Conservation (phyloP, 2,888 invertebrate genomes). For the Shargacucullia verbasci region DNA sequence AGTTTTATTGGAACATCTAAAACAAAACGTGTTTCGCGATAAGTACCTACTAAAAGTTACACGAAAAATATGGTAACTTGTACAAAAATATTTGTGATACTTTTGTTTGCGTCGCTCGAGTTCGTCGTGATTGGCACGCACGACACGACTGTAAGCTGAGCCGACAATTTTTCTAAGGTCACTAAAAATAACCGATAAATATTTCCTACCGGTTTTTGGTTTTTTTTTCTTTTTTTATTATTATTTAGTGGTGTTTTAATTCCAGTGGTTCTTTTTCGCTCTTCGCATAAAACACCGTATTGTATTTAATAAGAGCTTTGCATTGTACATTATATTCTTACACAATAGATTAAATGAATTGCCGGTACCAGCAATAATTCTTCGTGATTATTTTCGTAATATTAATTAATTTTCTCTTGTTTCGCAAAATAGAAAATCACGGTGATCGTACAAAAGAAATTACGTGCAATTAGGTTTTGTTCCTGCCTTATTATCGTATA, state of each 20-base stretch:
- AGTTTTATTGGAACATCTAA: slow-evolving; percentile 14
- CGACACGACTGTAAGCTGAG: neutral
- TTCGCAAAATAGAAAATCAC: slow-evolving; percentile 6
- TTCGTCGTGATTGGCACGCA: slow-evolving; percentile 30
- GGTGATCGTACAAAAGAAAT: slow-evolving; percentile 8
- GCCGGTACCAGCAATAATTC: slow-evolving; percentile 36
- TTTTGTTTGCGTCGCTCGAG: slow-evolving; percentile 11
- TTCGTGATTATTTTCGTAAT: slow-evolving; percentile 22
- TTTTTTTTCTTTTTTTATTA: too few species aligned
- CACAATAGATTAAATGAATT: slow-evolving; percentile 40
- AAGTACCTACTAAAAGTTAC: slow-evolving; percentile 14
- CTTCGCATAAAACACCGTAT: slow-evolving; percentile 23
- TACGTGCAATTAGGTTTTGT: slow-evolving; percentile 5
- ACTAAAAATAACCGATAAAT: slow-evolving; percentile 9
- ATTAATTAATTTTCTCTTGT: slow-evolving; percentile 39
- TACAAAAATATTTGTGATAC: slow-evolving; percentile 22
- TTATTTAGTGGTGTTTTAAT: slow-evolving; percentile 20
- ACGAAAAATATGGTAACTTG: slow-evolving; percentile 12
- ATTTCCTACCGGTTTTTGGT: slow-evolving; percentile 3
- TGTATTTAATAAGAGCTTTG: slow-evolving; percentile 36
- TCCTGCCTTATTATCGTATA: slow-evolving; percentile 2
- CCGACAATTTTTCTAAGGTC: slow-evolving; percentile 12
- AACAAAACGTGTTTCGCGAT: slow-evolving; percentile 19
- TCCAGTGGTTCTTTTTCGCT: slow-evolving; percentile 28
- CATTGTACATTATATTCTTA: slow-evolving; percentile 45